Evolutionary conservation across 2,797 vertebrate genomes (phyloP).

Genomic region (Crocidura indochinensis): DNA sequence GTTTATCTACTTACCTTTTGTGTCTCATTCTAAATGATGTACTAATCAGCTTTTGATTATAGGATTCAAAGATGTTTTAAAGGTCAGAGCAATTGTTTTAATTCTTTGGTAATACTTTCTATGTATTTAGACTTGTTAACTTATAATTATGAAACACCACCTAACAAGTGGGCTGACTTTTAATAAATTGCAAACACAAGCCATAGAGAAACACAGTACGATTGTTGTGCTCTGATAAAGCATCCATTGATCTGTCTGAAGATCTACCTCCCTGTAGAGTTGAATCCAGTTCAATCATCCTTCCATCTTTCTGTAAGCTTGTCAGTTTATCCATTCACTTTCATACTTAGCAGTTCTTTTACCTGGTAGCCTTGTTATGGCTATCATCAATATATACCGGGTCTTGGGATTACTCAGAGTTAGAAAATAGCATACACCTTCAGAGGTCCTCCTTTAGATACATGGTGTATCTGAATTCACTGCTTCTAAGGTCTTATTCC

Average conservation of each 20-base stretch:
- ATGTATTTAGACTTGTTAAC: conserved; percentile 68
- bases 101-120: conserved; percentile 36
- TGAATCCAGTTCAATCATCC: neutral
- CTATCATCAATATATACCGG: neutral
- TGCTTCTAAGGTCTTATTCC: neutral
- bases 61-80: conserved; percentile 66
- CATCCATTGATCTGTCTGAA: neutral
- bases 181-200: conserved; percentile 19
- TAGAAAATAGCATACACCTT: neutral
- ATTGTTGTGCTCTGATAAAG: conserved; percentile 31
- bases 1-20: conserved; percentile 63
- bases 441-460: neutral
- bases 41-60: conserved; percentile 54
- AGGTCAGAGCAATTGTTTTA: conserved; percentile 54
- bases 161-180: conserved; percentile 24
- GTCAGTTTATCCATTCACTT: neutral
- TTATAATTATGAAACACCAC: neutral
- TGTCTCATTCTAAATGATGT: conserved; percentile 57
- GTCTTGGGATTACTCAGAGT: neutral
- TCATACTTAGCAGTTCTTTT: neutral
- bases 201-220: conserved; percentile 13
- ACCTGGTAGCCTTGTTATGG: neutral
- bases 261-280: neutral
- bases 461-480: neutral
- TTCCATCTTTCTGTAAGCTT: neutral